phyloP scores from a whole-genome alignment of 2,888 invertebrate species.

The Drosophila mettleri region DNA sequence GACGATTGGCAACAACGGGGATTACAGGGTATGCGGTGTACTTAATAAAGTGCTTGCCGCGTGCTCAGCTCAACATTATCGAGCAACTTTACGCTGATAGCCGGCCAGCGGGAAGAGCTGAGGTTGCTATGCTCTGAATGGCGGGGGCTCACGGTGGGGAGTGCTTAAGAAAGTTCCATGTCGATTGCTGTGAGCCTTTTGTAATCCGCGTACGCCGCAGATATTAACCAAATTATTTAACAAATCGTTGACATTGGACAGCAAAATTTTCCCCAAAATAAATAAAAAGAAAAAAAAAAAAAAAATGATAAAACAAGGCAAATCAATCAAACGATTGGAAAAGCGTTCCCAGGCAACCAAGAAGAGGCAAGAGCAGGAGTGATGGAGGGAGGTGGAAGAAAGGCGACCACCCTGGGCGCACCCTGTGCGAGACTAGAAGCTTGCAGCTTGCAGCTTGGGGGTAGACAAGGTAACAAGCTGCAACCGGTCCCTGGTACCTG shows the following conservation, averaged over 20 bases:
- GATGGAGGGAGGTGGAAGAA: not conserved
- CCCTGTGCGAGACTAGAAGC: constrained; percentile 28
- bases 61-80: not conserved
- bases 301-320: constrained; percentile 8
- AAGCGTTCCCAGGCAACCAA: constrained; percentile 28
- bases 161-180: constrained; percentile 37
- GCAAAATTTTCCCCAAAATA: not conserved
- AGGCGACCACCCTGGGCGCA: constrained; percentile 66
- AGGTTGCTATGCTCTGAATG: not conserved
- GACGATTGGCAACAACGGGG: constrained; percentile 5
- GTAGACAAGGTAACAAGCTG: constrained; percentile 23
- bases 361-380: not conserved
- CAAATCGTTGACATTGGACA: constrained; percentile 48
- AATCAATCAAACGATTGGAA: constrained; percentile 67
- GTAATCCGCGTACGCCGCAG: constrained; percentile 45
- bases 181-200: constrained; percentile 43
- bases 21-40: constrained; percentile 13
- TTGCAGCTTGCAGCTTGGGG: constrained; percentile 23
- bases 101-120: not conserved
- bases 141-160: constrained; percentile 21
- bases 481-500: constrained; percentile 68
- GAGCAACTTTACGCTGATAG: constrained; percentile 6
- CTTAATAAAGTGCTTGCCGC: constrained; percentile 3
- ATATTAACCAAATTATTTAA: constrained; percentile 59
- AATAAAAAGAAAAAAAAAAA: not conserved